Base-by-base conservation (phyloP, 2,797 vertebrate species). In the Leptoclinus maculatus region DNA sequence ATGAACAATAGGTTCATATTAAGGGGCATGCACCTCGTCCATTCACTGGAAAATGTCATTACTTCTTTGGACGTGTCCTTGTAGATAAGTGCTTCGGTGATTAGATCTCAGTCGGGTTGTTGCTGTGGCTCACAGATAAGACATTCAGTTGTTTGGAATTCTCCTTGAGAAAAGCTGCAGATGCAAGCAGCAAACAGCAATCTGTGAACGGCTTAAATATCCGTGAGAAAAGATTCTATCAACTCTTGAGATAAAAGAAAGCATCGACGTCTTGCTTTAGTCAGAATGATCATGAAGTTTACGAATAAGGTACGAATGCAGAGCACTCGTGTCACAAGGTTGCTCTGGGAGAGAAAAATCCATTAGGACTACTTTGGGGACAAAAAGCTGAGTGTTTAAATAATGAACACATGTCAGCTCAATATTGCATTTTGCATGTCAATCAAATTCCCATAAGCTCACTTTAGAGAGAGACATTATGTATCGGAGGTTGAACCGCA, bases 361-460 rank as follows among this genome's bases (percentile, higher is more conserved):
- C 32, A 57, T 58, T 39, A 63, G n/a, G 3, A 49, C 34, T 45
- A 32, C 23, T 56, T 14, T 45, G 49, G 29, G 36, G 27, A 43
- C 2, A 63, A 54, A 32, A 19, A 51, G 19, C n/a, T 39, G 14
- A 67, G n/a, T 75, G 58, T 67, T 75, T 45, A 10, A 4, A 64
- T 71, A 71, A 82, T 74, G 21, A 63, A 66, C 3, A 70, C 5
- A 19, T 17, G 16, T 16, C 38, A 45, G 34, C 41, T 64, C 25
- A 75, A 58, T 25, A 39, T 56, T 19, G 21, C 29, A 38, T 45
- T 25, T 19, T 53, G 41, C 41, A 8, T 41, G 43, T 85, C 53
- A 79, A 82, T 88, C 66, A 78, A 27, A 74, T 78, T 71, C 43
- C 11, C 43, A 65, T 70, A 38, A 36, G 39, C 58, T 79, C 65